Evolutionary conservation across 2,113 vertebrate species (phyloP).

Genomic region (Caranx ignobilis): DNA sequence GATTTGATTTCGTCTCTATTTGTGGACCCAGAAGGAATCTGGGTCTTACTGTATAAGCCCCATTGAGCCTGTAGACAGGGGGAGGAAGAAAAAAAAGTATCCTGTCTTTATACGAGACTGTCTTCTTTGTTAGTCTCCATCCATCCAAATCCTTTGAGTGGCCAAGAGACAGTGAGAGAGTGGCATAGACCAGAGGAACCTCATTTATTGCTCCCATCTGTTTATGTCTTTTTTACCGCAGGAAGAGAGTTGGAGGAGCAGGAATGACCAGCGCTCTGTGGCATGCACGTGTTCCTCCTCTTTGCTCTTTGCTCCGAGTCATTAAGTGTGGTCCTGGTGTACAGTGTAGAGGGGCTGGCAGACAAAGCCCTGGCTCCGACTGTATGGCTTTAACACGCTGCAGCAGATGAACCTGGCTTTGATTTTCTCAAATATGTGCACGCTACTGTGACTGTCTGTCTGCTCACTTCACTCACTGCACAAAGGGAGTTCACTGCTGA

Average conservation of each 20-base stretch:
- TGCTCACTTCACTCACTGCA: constrained; percentile 17
- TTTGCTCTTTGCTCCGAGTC: constrained; percentile 47
- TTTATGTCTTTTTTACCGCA: constrained; percentile 66
- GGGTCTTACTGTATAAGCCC: constrained; percentile 62
- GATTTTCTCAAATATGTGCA: constrained; percentile 48
- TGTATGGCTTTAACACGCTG: constrained; percentile 39
- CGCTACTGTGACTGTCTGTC: constrained; percentile 16
- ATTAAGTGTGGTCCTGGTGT: constrained; percentile 47
- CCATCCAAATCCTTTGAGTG: constrained; percentile 60
- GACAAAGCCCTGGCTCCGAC: constrained; percentile 23
- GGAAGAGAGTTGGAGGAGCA: constrained; percentile 43
- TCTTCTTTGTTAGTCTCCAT: constrained; percentile 62
- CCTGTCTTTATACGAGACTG: constrained; percentile 59
- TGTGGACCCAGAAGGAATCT: constrained; percentile 61
- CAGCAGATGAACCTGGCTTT: constrained; percentile 46
- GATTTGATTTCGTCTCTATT: constrained; percentile 77
- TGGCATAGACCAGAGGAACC: constrained; percentile 24
- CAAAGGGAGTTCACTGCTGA: constrained; percentile 39
- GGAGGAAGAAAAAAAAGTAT: constrained; percentile 61
- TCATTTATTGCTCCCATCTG: constrained; percentile 72
- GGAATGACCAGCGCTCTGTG: constrained; percentile 52
- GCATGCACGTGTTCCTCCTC: constrained; percentile 52
- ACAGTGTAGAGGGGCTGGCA: constrained; percentile 44
- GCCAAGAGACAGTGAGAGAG: constrained; percentile 50
- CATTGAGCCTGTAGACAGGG: constrained; percentile 60